These are phyloP conservation scores for Coccyzus lansbergi DNA, from an alignment of 2,797 vertebrate species.

Conservation along the genomic window DNA sequence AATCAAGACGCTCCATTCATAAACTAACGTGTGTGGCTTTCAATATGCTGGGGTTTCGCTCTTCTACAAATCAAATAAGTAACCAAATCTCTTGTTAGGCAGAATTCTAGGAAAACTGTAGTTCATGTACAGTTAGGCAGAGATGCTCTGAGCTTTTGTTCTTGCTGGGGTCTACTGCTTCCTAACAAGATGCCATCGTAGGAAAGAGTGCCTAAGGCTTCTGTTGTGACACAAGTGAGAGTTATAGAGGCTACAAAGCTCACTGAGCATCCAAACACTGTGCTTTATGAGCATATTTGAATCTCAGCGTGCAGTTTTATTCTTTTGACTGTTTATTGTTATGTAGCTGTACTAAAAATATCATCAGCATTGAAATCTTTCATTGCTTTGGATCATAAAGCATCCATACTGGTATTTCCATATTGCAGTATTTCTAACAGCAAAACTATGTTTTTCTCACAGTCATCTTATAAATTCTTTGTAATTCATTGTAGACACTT, in stretches of 20 bases:
- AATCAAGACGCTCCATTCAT: background rate
- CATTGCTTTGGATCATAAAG: background rate
- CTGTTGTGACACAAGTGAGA: constrained; percentile 14
- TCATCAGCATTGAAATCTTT: background rate
- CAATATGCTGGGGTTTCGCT: constrained; percentile 41
- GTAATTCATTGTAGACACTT: background rate
- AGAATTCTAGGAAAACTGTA: constrained; percentile 37
- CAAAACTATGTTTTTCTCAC: background rate
- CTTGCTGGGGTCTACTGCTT: constrained; percentile 25
- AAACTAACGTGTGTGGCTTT: constrained; percentile 43
- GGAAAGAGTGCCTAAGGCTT: constrained; percentile 31
- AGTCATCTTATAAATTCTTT: background rate
- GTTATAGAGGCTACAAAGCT: constrained; percentile 34
- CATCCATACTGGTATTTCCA: background rate
- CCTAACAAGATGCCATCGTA: constrained; percentile 54
- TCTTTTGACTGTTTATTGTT: constrained; percentile 38
- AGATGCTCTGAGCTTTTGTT: constrained; percentile 30
- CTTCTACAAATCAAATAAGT: constrained; percentile 56
- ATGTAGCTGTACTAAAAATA: constrained; percentile 17
- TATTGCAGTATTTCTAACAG: background rate
- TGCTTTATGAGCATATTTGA: constrained; percentile 51
- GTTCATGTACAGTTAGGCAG: constrained; percentile 47
- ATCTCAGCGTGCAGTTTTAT: constrained; percentile 39
- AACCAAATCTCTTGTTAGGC: constrained; percentile 38
- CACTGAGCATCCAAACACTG: constrained; percentile 41